Evolutionary conservation across 1,140 invertebrate species (phyloP), one percentile per base, ranked within the genome.

Genomic region (Diachasma alloeum): DNA sequence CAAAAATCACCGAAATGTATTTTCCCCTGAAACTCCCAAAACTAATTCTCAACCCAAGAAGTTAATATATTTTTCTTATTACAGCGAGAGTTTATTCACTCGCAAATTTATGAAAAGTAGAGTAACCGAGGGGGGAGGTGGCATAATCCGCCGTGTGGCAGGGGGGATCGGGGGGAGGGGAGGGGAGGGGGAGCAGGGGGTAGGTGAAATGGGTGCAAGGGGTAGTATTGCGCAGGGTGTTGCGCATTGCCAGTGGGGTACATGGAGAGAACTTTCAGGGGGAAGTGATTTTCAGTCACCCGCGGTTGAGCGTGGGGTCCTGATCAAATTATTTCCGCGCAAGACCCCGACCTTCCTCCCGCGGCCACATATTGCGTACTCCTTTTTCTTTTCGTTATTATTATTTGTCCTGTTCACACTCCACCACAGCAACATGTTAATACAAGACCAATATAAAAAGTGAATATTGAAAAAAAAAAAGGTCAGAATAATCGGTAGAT

Each of bases 181-280:
- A 42, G 13, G 9, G 39, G 39, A 15, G 17, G n/a, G 22, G 24
- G 15, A 10, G 31, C 10, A 56, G 44, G 70, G 31, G 42, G 59
- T 39, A 67, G 26, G n/a, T 31, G 75, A 26, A 56, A 17, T 74
- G 46, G 42, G 39, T 76, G 53, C 69, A 67, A 81, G 84, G 31
- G 82, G 81, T 84, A 84, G 83, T 85, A 83, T 87, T 87, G 87
- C 88, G 87, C 87, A 89, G 86, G 85, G 85, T 86, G 83, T 87
- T 84, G 86, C 86, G 86, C 86, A 84, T 83, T 85, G 81, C 53
- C 72, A 74, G 48, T 74, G 44, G 68, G 77, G 77, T 67, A 70
- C 48, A 71, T 46, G 48, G 74, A 72, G 48, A 19, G 9, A 19
- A 15, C n/a, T 24, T 63, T 31, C 31, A 74, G 82, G 81, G 85